Base-by-base conservation (phyloP, 2,888 invertebrate species). In the Agonopterix alstromeriana region DNA sequence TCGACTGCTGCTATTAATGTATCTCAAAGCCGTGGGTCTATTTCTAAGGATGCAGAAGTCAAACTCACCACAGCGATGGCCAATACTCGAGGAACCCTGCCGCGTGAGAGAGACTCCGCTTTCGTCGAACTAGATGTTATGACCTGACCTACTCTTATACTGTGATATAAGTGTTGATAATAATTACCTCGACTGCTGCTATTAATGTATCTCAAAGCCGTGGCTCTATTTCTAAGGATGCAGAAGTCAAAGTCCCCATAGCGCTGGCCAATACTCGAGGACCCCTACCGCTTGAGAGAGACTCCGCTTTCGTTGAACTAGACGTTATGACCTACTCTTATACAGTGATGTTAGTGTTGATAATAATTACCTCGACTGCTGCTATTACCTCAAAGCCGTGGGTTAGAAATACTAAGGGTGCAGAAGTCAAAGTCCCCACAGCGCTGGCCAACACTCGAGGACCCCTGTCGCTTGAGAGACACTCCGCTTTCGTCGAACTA, bases 1-100 rank as follows among this genome's bases (percentile, higher is more conserved):
- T 73, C 80, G 73, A 54, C 87, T 87, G 47, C 88, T 88, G 55
- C 87, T 87, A 56, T 87, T 87, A 9, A 88, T 87, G 53, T 88
- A 88, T 70, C 82, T 70, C n/a, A 86, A 58, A 17, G 80, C 75
- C 3, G 65, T 65, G 0, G 82, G 85, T 51, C 79, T 72, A 41
- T 78, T 82, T 45, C 62, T 75, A 0, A 85, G 86, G 0, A 87
- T 87, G 50, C 58, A 61, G 36, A 82, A 64, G 14, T 76, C 79
- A 0, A 78, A 76, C 40, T 84, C 77, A 0, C 55, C 67, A 2
- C 70, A 64, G 0, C 88, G 40, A 75, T 79, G 0, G 84, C 85
- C 9, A 85, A 58, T 0, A 86, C 59, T 44, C 67, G 67, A 0
- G 72, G 27, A 27, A 27, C 27, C 27, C 27, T 27, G 5, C 27